Conservation (phyloP, 2,113 vertebrate species). For the Alosa alosa region DNA sequence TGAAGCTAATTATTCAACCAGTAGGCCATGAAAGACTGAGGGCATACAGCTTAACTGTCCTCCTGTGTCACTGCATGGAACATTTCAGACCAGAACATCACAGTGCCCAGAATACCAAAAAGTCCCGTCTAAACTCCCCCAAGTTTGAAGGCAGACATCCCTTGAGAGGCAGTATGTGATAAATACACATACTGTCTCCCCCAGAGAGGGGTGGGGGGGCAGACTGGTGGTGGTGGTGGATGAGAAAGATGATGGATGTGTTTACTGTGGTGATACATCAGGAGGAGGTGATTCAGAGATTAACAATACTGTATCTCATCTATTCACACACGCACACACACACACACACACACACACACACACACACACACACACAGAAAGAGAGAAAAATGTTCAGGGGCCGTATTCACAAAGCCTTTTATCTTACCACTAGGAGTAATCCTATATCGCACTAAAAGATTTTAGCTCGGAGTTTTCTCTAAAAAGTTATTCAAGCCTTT, state of each 20-base stretch:
- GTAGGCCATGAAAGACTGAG: background rate
- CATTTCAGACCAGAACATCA: background rate
- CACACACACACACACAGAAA: background rate
- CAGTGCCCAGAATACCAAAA: background rate
- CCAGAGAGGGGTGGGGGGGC: background rate
- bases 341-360: constrained; percentile 9
- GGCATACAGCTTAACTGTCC: background rate
- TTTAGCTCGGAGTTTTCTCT: too few species aligned
- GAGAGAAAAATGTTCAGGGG: too few species aligned
- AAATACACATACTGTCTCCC: background rate
- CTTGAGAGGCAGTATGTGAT: background rate
- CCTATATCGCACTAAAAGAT: too few species aligned
- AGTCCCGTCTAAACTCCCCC: background rate
- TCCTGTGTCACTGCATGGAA: background rate
- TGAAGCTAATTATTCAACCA: too few species aligned
- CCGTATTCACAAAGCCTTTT: too few species aligned
- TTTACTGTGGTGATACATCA: background rate
- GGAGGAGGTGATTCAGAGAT: background rate
- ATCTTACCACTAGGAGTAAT: too few species aligned
- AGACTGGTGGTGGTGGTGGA: background rate
- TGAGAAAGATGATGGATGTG: background rate
- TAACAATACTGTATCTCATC: background rate
- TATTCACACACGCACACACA: background rate
- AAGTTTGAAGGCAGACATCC: background rate
- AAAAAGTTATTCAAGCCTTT: too few species aligned